Evolutionary conservation across 1,140 invertebrate genomes (phyloP).

Genomic region (Octopus sinensis): DNA sequence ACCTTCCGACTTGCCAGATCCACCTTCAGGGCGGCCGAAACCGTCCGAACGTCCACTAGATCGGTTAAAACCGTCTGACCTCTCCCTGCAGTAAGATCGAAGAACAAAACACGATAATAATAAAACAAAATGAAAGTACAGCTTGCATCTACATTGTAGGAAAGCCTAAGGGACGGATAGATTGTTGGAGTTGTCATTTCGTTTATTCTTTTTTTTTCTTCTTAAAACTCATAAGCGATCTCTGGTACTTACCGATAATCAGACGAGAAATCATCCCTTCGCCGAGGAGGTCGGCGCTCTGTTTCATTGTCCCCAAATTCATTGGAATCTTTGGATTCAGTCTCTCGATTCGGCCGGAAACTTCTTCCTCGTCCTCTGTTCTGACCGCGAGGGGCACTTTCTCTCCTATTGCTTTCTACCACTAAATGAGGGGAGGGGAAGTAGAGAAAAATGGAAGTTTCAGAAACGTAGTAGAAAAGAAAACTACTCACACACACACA

Average conservation of each 20-base stretch:
- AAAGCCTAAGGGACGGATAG: not conserved
- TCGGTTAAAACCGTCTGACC: constrained; percentile 51
- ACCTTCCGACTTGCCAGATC: constrained; percentile 36
- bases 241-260: constrained; percentile 3
- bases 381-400: constrained; percentile 30
- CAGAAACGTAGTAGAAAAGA: too few species aligned
- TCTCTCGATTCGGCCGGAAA: not conserved
- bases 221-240: not conserved
- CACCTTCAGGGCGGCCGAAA: constrained; percentile 30
- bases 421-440: not conserved
- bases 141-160: too few species aligned
- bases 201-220: not conserved
- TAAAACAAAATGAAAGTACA: too few species aligned
- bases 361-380: constrained; percentile 28
- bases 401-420: constrained; percentile 15
- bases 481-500: too few species aligned
- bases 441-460: not conserved
- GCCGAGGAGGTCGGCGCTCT: constrained; percentile 36
- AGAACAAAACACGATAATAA: not conserved
- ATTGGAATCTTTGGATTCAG: constrained; percentile 24
- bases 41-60: constrained; percentile 35
- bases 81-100: constrained; percentile 39
- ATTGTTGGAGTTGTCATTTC: not conserved
- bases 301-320: constrained; percentile 44
- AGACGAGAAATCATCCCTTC: constrained; percentile 30